phyloP scores from a whole-genome alignment of 2,113 vertebrate species.

The Meleagris gallopavo region DNA sequence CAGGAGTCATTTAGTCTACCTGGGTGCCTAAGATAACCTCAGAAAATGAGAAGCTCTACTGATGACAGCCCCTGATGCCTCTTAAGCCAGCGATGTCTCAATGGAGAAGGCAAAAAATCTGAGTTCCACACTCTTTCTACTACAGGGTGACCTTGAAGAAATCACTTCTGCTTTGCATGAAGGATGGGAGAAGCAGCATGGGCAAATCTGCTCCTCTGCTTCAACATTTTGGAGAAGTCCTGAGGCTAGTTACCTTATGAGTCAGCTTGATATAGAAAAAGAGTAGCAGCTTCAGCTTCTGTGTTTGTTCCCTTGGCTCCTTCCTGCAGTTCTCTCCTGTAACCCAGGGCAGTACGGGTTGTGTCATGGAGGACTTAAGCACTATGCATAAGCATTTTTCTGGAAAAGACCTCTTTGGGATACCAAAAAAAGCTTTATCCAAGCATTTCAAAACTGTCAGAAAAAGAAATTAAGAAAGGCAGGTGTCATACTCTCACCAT shows the following conservation, averaged over 20 bases:
- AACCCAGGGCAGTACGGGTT: background rate
- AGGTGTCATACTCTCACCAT: background rate
- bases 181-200: background rate
- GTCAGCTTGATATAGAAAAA: background rate
- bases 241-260: background rate
- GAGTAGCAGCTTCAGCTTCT: background rate
- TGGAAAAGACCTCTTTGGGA: background rate
- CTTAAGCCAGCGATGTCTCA: background rate
- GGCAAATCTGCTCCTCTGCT: background rate
- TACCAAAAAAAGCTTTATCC: background rate
- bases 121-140: background rate
- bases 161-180: background rate
- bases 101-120: background rate
- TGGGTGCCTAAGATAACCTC: background rate
- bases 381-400: background rate
- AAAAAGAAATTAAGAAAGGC: background rate
- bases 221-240: background rate
- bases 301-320: background rate
- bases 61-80: background rate
- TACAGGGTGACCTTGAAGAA: background rate
- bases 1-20: background rate
- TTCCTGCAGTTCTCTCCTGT: background rate
- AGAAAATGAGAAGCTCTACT: background rate
- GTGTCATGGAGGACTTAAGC: background rate
- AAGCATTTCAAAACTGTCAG: background rate